These are phyloP conservation scores for Rhinogobio ventralis DNA, from an alignment of 2,797 vertebrate species.

Conservation along the genomic window DNA sequence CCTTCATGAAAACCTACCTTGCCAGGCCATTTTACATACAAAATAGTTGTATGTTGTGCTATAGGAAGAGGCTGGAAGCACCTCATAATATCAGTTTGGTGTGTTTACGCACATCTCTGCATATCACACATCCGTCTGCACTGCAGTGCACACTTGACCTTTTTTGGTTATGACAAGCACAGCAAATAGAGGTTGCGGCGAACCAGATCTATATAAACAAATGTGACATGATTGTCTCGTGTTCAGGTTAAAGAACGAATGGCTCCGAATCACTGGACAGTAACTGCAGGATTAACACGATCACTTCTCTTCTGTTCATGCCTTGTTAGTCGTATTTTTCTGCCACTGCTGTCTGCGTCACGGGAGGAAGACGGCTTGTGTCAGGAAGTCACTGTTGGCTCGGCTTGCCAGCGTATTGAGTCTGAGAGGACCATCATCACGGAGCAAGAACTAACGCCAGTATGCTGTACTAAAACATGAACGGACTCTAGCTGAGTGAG, in stretches of 20 bases:
- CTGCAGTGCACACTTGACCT: conserved; percentile 21
- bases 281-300: neutral
- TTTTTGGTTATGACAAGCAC: conserved; percentile 57
- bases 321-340: conserved; percentile 26
- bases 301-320: conserved; percentile 18
- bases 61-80: neutral
- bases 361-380: neutral
- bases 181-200: conserved; percentile 22
- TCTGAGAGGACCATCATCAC: conserved; percentile 11
- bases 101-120: neutral
- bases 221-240: conserved; percentile 1
- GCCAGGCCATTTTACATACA: neutral
- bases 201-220: neutral
- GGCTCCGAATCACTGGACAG: neutral
- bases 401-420: conserved; percentile 12
- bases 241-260: neutral
- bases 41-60: neutral
- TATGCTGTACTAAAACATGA: conserved; percentile 48
- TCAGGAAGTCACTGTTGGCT: neutral
- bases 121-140: conserved; percentile 10
- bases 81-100: conserved; percentile 15
- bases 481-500: conserved; percentile 4
- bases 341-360: neutral
- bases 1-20: neutral
- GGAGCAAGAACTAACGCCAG: conserved; percentile 26